Conservation (phyloP, 2,888 invertebrate genomes). For the Leptopilina myrica region DNA sequence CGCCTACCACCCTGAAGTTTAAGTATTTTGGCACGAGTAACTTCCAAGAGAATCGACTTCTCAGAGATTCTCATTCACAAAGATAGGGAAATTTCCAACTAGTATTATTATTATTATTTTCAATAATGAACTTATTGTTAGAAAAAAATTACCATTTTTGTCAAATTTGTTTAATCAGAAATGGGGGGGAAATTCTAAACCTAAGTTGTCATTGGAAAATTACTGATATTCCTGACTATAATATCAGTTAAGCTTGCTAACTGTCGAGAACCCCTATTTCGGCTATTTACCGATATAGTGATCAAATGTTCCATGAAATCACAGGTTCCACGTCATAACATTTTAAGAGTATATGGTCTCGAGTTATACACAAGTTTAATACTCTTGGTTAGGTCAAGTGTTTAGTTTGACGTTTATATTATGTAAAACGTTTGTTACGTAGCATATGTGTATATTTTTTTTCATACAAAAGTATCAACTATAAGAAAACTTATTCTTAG, state of each 20-base stretch:
- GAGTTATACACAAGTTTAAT: slow-evolving; percentile 59
- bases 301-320: slow-evolving; percentile 76
- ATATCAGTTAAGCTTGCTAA: slow-evolving; percentile 43
- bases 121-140: too few species aligned
- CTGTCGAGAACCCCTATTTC: slow-evolving; percentile 49
- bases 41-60: slow-evolving; percentile 22
- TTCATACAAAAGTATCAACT: too few species aligned
- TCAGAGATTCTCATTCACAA: slow-evolving; percentile 44
- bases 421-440: too few species aligned
- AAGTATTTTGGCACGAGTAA: slow-evolving; percentile 63
- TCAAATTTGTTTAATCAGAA: too few species aligned
- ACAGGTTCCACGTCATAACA: slow-evolving; percentile 76
- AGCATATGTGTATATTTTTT: too few species aligned
- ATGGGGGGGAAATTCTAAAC: background rate
- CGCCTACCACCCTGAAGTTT: slow-evolving; percentile 56
- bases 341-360: slow-evolving; percentile 69
- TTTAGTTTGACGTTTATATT: slow-evolving; percentile 51
- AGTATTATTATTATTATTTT: too few species aligned
- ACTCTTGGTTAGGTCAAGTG: slow-evolving; percentile 62
- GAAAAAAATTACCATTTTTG: too few species aligned
- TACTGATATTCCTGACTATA: slow-evolving; percentile 44
- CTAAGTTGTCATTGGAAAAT: slow-evolving; percentile 1
- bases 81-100: too few species aligned
- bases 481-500: too few species aligned
- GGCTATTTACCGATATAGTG: slow-evolving; percentile 73